These are phyloP conservation scores for Gymnogyps californianus DNA, from an alignment of 2,113 vertebrate species.

Conservation along the genomic window DNA sequence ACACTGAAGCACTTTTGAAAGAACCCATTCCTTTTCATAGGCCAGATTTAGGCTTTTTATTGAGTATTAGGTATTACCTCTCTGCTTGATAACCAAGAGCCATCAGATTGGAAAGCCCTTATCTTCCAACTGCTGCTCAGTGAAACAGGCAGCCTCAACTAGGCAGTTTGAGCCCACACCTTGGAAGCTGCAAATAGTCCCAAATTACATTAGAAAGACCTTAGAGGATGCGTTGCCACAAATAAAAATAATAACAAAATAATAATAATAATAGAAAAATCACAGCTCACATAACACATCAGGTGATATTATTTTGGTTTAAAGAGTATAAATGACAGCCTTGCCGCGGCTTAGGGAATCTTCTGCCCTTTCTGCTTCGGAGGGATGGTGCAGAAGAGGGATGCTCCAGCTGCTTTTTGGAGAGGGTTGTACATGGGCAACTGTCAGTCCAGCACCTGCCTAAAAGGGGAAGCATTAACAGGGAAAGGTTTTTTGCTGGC, in stretches of 20 bases:
- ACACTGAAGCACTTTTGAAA: not conserved
- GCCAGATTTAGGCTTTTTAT: not conserved
- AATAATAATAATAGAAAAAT: too few relatives aligned
- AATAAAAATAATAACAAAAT: not conserved
- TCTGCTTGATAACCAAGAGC: not conserved
- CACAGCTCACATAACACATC: not conserved
- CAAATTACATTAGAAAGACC: not conserved
- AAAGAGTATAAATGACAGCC: not conserved
- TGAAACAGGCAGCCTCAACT: not conserved
- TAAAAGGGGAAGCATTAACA: not conserved
- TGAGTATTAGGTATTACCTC: not conserved
- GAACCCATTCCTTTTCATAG: not conserved
- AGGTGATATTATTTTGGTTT: not conserved
- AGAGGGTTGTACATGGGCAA: not conserved
- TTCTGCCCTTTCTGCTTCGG: not conserved
- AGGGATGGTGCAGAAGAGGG: not conserved
- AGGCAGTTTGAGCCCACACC: not conserved
- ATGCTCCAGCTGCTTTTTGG: not conserved
- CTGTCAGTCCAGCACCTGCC: not conserved
- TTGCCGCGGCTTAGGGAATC: not conserved
- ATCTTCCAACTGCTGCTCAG: not conserved
- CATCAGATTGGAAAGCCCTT: not conserved
- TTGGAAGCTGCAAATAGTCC: not conserved
- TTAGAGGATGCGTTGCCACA: not conserved
- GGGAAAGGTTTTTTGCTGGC: not conserved